Evolutionary conservation across 2,888 invertebrate species (phyloP).

Genomic region (Baronia brevicornis): DNA sequence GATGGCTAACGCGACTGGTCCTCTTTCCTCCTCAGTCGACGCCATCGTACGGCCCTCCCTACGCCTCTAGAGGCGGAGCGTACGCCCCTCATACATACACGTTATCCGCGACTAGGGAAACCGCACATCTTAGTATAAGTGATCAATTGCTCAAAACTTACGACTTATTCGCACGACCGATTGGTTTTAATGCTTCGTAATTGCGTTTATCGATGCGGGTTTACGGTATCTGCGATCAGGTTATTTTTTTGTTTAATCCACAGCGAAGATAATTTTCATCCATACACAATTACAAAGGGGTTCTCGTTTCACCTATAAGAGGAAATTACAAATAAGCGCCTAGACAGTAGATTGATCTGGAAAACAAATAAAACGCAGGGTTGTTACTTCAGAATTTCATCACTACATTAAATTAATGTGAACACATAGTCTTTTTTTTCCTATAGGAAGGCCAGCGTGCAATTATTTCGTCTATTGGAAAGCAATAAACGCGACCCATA

Average conservation of each 20-base stretch:
- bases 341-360: too few relatives aligned
- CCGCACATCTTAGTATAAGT: slow-evolving; percentile 43
- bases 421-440: too few relatives aligned
- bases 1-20: slow-evolving; percentile 61
- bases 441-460: too few relatives aligned
- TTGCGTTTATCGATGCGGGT: slow-evolving; percentile 57
- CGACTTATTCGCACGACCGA: slow-evolving; percentile 48
- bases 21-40: slow-evolving; percentile 65
- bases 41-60: too few relatives aligned
- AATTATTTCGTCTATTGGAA: too few relatives aligned
- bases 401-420: too few relatives aligned
- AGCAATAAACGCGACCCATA: too few relatives aligned
- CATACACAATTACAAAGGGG: slow-evolving; percentile 17
- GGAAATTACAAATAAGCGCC: too few relatives aligned
- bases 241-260: slow-evolving; percentile 22
- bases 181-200: slow-evolving; percentile 61
- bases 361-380: too few relatives aligned
- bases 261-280: slow-evolving; percentile 28
- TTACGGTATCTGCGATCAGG: slow-evolving; percentile 23
- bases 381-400: too few relatives aligned
- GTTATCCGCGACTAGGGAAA: slow-evolving; percentile 18
- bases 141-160: slow-evolving; percentile 40
- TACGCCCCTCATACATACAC: slow-evolving; percentile 34
- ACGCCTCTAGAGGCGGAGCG: slow-evolving; percentile 57
- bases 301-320: slow-evolving; percentile 11